Conservation (phyloP, 2,888 invertebrate genomes). For the Acrobasis suavella region DNA sequence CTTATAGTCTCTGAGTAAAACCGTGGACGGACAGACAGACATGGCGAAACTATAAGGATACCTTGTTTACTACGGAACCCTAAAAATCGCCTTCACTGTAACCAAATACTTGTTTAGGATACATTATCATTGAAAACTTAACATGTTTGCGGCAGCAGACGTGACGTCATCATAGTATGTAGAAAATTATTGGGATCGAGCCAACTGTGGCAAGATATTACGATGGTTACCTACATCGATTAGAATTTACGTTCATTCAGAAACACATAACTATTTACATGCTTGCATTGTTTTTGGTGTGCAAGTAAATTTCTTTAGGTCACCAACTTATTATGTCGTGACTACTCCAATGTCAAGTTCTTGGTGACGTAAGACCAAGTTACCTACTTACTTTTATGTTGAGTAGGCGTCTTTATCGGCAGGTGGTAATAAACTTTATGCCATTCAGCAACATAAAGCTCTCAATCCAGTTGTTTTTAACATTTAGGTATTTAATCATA, state of each 20-base stretch:
- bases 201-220: constrained; percentile 14
- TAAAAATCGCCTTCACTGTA: neutral
- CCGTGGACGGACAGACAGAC: no score
- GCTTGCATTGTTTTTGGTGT: neutral
- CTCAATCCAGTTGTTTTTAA: neutral
- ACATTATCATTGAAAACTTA: neutral
- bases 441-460: neutral
- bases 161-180: constrained; percentile 8
- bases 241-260: constrained; percentile 8
- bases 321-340: constrained; percentile 12
- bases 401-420: constrained; percentile 3
- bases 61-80: no score
- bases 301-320: constrained; percentile 1
- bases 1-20: no score
- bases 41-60: no score
- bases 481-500: neutral
- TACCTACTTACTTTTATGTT: neutral
- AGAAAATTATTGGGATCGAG: constrained; percentile 6
- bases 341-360: constrained; percentile 24
- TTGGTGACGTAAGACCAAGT: constrained; percentile 2
- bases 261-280: neutral
- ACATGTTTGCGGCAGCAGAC: constrained; percentile 4
- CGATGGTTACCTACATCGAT: neutral
- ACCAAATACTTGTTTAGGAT: neutral
- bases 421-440: neutral